phyloP scores from a whole-genome alignment of 2,888 invertebrate species.

The Allolobophora icterica region DNA sequence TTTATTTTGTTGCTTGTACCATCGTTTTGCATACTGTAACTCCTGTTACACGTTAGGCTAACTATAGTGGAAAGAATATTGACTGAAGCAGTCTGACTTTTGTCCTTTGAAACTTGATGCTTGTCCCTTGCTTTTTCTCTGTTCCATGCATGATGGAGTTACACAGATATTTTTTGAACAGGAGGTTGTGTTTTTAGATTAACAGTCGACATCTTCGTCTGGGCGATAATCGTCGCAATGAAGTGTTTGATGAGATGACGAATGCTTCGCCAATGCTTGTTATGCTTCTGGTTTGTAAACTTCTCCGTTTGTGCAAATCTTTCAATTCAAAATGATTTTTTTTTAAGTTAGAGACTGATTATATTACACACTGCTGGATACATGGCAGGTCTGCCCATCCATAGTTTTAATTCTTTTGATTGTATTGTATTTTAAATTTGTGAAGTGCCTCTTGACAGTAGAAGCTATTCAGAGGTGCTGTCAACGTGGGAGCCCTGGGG shows the following conservation, averaged over 20 bases:
- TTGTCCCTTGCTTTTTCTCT: background rate
- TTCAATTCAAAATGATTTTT: too few relatives aligned
- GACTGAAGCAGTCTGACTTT: background rate
- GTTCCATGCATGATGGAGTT: background rate
- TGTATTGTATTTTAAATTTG: too few relatives aligned
- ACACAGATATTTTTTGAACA: background rate
- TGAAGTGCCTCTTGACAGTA: too few relatives aligned
- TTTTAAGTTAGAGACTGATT: too few relatives aligned
- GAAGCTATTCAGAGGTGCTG: too few relatives aligned
- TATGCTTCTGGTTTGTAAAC: conserved; percentile 74
- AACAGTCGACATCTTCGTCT: conserved; percentile 69
- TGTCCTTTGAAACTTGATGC: background rate
- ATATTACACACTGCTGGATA: too few relatives aligned
- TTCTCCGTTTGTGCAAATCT: background rate
- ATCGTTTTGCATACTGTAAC: too few relatives aligned
- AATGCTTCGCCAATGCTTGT: conserved; percentile 79
- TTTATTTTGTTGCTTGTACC: too few relatives aligned
- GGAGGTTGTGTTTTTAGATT: conserved; percentile 53
- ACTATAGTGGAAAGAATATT: background rate
- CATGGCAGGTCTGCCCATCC: too few relatives aligned
- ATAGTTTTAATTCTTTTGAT: too few relatives aligned
- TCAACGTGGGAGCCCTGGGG: too few relatives aligned
- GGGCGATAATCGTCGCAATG: conserved; percentile 87
- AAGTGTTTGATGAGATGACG: conserved; percentile 81
- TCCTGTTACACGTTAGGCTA: too few relatives aligned